Evolutionary conservation across 2,113 vertebrate genomes (phyloP).

Genomic region (Anoura caudifer): DNA sequence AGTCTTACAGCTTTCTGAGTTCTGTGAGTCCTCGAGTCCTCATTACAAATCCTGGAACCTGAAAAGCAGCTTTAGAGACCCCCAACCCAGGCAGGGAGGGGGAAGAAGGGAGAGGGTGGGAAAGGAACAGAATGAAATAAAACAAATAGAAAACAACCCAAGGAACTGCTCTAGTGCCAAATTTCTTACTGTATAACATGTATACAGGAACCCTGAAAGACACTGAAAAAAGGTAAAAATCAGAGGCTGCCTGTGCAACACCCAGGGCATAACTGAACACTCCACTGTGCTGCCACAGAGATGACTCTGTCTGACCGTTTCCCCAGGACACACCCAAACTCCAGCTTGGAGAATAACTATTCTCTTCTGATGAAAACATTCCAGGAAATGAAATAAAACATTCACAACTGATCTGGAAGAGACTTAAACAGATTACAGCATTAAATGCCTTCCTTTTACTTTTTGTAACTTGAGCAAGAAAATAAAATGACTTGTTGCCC

Average conservation of each 20-base stretch:
- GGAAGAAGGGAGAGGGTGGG: too few relatives aligned
- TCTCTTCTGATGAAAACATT: neutral
- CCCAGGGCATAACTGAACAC: neutral
- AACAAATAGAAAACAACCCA: neutral
- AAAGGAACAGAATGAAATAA: neutral
- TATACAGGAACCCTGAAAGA: neutral
- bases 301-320: neutral
- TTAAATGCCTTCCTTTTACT: neutral
- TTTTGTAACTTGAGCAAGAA: neutral
- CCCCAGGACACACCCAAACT: neutral
- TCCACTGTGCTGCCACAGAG: neutral
- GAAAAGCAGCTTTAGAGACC: neutral
- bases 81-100: neutral
- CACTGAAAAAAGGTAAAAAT: neutral
- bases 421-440: conserved; percentile 15
- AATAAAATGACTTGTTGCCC: conserved; percentile 40
- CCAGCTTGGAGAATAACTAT: neutral
- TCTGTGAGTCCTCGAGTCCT: neutral
- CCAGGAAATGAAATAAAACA: conserved; percentile 52
- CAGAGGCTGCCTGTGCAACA: neutral
- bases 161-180: neutral
- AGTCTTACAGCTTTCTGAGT: neutral
- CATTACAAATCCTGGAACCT: neutral
- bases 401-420: conserved; percentile 26
- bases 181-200: accelerated